These are phyloP conservation scores for Trypoxylus dichotomus DNA, from an alignment of 1,140 invertebrate genomes.

Conservation along the genomic window DNA sequence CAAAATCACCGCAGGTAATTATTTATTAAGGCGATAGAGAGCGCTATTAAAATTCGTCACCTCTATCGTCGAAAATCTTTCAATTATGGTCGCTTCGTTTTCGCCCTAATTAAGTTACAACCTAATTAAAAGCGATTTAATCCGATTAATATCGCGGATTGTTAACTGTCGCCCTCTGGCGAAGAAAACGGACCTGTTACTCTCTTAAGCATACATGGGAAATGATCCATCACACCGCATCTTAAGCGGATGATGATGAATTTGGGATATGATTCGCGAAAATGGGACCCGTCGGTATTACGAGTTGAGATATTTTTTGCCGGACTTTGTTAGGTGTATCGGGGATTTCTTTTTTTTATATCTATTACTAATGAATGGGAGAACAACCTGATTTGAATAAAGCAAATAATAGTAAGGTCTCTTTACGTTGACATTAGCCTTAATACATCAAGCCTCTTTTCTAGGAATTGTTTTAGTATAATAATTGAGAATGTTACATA, in stretches of 20 bases:
- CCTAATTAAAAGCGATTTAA: not conserved
- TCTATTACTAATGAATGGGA: not conserved
- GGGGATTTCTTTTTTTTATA: not conserved
- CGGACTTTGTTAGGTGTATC: not conserved
- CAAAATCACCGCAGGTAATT: not conserved
- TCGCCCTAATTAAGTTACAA: constrained; percentile 3
- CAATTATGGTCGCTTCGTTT: not conserved
- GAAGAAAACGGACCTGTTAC: not conserved
- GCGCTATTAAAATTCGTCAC: constrained; percentile 2
- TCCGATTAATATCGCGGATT: constrained; percentile 2
- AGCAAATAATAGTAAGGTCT: not conserved
- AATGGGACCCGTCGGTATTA: not conserved
- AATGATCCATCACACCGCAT: not conserved
- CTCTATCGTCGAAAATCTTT: not conserved
- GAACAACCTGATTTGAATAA: not conserved
- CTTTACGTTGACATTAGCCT: no score
- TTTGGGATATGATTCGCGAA: not conserved
- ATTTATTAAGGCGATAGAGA: not conserved
- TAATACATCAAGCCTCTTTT: no score
- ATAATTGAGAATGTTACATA: no score
- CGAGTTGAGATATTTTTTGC: not conserved
- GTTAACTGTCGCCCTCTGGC: not conserved
- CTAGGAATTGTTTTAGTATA: no score
- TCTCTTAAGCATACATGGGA: not conserved
- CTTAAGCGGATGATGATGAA: not conserved